A percentile compares a stretch with the other conserved stretches of the same genome.
These are phyloP conservation scores for Alcedo atthis DNA, from an alignment of 2,797 vertebrate genomes.

Conservation along the genomic window DNA sequence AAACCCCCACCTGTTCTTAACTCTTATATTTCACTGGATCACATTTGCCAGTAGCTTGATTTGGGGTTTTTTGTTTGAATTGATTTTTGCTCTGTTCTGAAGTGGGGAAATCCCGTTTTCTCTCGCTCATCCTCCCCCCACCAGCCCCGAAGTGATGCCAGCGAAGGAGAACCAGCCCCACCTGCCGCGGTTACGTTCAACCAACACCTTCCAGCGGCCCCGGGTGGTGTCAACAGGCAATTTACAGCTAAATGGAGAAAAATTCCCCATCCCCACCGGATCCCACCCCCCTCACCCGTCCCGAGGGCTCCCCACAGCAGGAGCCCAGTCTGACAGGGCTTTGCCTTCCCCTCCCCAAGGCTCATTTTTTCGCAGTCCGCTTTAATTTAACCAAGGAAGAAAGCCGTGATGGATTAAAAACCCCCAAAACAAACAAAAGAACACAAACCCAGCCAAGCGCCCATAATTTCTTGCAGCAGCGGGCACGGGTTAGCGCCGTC, in stretches of 20 bases:
- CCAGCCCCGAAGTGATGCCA: rapidly evolving
- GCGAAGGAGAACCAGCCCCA: not conserved
- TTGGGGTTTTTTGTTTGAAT: not conserved
- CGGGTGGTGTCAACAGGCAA: rapidly evolving
- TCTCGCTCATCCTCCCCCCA: not conserved
- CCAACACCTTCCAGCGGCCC: not conserved
- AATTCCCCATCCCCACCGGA: rapidly evolving
- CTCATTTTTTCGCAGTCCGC: not conserved
- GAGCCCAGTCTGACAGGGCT: rapidly evolving
- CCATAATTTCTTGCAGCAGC: not conserved
- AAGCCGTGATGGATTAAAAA: not conserved
- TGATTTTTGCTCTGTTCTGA: not conserved
- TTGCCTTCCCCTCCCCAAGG: not conserved
- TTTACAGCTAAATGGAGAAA: not conserved
- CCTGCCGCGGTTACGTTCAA: rapidly evolving
- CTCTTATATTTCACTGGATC: not conserved
- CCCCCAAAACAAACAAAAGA: not conserved
- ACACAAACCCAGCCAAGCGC: no score
- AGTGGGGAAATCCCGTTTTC: not conserved
- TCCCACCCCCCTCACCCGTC: not conserved
- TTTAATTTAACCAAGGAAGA: not conserved
- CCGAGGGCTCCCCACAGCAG: rapidly evolving
- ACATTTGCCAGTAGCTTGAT: not conserved
- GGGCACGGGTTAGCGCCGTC: not conserved
- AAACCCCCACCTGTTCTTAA: not conserved